These are phyloP conservation scores for Eugnorisma glareosa DNA, from an alignment of 2,888 invertebrate species.

Conservation along the genomic window DNA sequence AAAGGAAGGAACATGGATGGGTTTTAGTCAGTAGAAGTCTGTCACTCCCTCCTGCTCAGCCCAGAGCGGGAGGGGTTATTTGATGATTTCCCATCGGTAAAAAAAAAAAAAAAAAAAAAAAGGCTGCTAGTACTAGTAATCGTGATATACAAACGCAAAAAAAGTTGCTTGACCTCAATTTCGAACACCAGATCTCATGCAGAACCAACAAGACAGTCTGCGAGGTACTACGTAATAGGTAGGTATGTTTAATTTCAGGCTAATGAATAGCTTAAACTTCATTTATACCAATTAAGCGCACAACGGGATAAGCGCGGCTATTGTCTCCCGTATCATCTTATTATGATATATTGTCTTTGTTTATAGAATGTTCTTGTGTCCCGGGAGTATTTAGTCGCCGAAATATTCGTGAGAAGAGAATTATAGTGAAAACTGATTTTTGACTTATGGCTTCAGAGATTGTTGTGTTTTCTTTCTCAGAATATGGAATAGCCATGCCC, in stretches of 20 bases:
- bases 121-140: too few species aligned
- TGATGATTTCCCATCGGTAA: too few species aligned
- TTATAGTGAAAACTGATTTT: slow-evolving; percentile 4
- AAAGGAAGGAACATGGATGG: too few species aligned
- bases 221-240: not conserved
- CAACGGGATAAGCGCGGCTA: slow-evolving; percentile 35
- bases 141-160: too few species aligned
- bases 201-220: not conserved
- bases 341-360: slow-evolving; percentile 36
- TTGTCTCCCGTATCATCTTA: slow-evolving; percentile 30
- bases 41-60: too few species aligned
- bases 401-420: slow-evolving; percentile 3
- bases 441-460: not conserved
- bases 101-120: too few species aligned
- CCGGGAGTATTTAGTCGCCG: not conserved
- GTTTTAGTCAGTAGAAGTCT: too few species aligned
- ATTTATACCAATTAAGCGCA: slow-evolving; percentile 51
- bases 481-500: not conserved
- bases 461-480: not conserved
- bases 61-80: too few species aligned
- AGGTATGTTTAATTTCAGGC: slow-evolving; percentile 5
- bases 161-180: too few species aligned
- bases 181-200: not conserved
- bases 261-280: slow-evolving; percentile 25
- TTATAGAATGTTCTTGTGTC: slow-evolving; percentile 18